phyloP scores from a whole-genome alignment of 2,888 invertebrate genomes.

The Lasioglossum leucozonium region DNA sequence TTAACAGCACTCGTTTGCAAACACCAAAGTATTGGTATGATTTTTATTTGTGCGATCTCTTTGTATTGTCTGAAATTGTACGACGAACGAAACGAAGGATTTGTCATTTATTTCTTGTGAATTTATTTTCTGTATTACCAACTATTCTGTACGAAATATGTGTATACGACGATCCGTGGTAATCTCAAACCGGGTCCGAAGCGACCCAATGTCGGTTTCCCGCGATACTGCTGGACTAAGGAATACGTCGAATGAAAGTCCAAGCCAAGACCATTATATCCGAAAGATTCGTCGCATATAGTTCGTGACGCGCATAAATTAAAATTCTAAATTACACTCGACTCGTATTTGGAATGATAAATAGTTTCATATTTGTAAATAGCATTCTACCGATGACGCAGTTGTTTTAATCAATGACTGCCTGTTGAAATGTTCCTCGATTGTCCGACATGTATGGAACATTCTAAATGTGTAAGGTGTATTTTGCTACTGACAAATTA shows the following conservation, averaged over 20 bases:
- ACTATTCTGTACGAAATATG: background rate
- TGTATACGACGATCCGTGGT: background rate
- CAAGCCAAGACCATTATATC: background rate
- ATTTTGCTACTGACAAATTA: background rate
- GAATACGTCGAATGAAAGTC: background rate
- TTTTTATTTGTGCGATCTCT: background rate
- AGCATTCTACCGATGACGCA: constrained; percentile 68
- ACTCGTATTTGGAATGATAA: constrained; percentile 10
- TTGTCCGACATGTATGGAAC: constrained; percentile 73
- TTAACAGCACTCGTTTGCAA: background rate
- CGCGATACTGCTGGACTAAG: background rate
- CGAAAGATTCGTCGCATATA: background rate
- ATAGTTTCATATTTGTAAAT: constrained; percentile 46
- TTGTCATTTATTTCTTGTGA: too few relatives aligned
- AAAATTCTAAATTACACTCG: constrained; percentile 38
- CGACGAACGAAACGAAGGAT: background rate
- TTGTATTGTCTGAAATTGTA: background rate
- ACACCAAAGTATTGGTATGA: background rate
- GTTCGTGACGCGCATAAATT: constrained; percentile 28
- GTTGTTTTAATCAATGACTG: constrained; percentile 61
- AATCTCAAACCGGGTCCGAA: background rate
- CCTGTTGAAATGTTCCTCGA: constrained; percentile 40
- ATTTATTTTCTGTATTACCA: background rate
- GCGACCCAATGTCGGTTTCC: background rate
- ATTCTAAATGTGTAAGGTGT: background rate